Evolutionary conservation across 1,140 invertebrate species (phyloP).

Genomic region (Laodelphax striatellus): DNA sequence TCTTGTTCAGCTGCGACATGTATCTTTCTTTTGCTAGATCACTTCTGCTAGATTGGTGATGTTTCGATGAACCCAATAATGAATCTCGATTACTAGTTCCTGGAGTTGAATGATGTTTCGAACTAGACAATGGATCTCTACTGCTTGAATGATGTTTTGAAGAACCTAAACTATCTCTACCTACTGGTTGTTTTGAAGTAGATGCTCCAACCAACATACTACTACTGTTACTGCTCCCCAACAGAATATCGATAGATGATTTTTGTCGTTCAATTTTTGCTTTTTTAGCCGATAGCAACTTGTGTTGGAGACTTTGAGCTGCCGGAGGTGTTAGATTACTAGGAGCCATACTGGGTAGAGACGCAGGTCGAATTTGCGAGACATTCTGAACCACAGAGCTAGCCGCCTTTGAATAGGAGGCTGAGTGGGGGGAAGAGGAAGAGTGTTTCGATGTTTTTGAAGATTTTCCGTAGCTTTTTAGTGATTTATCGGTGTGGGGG

Average conservation of each 20-base stretch:
- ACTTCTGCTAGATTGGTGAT: not conserved
- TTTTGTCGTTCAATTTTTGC: not conserved
- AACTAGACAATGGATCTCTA: not conserved
- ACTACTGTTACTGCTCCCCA: not conserved
- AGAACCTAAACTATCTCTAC: too few relatives aligned
- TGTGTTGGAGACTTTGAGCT: conserved; percentile 8
- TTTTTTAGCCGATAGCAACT: conserved; percentile 10
- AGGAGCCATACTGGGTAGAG: not conserved
- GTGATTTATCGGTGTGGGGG: not conserved
- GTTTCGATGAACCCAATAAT: not conserved
- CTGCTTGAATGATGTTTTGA: not conserved
- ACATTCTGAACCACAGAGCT: not conserved
- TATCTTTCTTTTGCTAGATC: not conserved
- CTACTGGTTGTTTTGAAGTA: too few relatives aligned
- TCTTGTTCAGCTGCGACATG: not conserved
- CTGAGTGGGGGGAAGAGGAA: not conserved
- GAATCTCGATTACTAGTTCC: not conserved
- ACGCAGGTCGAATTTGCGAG: not conserved
- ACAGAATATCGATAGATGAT: too few relatives aligned
- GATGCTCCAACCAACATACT: not conserved
- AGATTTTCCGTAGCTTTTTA: not conserved
- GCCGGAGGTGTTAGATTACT: not conserved
- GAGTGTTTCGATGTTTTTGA: not conserved
- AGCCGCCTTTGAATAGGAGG: not conserved
- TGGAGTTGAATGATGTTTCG: not conserved